Evolutionary conservation across 2,888 invertebrate species (phyloP).

Genomic region (Hedya salicella): DNA sequence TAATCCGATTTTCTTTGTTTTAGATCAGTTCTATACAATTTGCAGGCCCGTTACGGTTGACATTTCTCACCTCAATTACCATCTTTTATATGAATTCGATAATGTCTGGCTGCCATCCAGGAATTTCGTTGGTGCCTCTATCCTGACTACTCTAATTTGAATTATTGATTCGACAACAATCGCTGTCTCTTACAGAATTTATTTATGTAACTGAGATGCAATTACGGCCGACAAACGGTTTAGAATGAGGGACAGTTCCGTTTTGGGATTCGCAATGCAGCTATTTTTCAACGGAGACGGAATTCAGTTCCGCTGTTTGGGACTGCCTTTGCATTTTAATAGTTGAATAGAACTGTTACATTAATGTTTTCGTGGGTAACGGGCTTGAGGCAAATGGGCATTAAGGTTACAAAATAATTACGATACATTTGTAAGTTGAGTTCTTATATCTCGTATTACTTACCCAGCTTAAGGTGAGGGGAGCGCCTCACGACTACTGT

Average conservation of each 20-base stretch:
- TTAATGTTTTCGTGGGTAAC: not conserved
- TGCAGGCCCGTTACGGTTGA: slow-evolving; percentile 54
- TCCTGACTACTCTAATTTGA: slow-evolving; percentile 47
- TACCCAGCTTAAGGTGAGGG: too few relatives aligned
- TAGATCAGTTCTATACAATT: slow-evolving; percentile 50
- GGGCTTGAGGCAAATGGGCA: not conserved
- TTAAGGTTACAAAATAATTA: not conserved
- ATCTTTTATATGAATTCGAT: slow-evolving; percentile 76
- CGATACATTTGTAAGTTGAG: not conserved
- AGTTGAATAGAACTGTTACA: not conserved
- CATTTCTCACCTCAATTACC: slow-evolving; percentile 73
- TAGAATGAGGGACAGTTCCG: slow-evolving; percentile 37
- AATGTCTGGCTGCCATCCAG: slow-evolving; percentile 73
- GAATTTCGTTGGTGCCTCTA: slow-evolving; percentile 52
- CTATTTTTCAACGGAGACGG: slow-evolving; percentile 38
- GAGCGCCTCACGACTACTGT: too few relatives aligned
- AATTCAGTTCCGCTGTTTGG: slow-evolving; percentile 16
- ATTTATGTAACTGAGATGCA: slow-evolving; percentile 22
- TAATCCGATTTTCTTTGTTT: slow-evolving; percentile 42
- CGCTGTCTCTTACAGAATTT: slow-evolving; percentile 45
- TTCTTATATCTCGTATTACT: too few relatives aligned
- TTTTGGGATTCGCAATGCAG: slow-evolving; percentile 49
- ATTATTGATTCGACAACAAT: slow-evolving; percentile 53
- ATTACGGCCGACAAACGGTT: slow-evolving; percentile 3
- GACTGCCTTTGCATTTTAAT: slow-evolving; percentile 6